Evolutionary conservation across 2,888 invertebrate genomes (phyloP).

Genomic region (Xestia xanthographa): DNA sequence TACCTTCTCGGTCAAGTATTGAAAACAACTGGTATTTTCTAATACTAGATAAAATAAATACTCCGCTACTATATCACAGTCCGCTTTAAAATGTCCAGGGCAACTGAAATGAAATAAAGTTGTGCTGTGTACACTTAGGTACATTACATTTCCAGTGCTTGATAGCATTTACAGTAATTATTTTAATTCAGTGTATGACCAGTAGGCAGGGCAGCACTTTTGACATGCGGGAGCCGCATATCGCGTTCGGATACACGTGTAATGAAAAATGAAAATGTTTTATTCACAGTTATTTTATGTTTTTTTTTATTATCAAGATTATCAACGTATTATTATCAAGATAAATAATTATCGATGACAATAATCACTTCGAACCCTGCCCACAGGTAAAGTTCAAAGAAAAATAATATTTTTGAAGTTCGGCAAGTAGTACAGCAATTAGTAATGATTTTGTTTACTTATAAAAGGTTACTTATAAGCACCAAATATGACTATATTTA

Average conservation of each 20-base stretch:
- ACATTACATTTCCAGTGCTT: background rate
- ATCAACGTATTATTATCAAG: no score
- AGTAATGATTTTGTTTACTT: background rate
- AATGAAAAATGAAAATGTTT: no score
- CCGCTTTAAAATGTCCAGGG: constrained; percentile 91
- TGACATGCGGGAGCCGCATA: no score
- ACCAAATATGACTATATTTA: background rate
- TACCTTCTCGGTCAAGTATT: constrained; percentile 93
- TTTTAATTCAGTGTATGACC: background rate
- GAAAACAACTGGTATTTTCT: constrained; percentile 93
- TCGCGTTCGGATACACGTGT: no score
- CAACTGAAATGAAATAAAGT: constrained; percentile 86
- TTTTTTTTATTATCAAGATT: no score
- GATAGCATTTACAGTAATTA: background rate
- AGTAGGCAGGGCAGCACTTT: background rate
- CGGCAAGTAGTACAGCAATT: background rate
- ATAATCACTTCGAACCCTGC: background rate
- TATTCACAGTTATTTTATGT: no score
- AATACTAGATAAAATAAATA: constrained; percentile 93
- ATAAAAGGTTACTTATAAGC: background rate
- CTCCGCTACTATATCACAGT: constrained; percentile 89
- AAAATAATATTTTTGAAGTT: no score
- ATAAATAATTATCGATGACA: no score
- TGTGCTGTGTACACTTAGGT: background rate
- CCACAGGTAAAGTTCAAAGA: background rate